These are phyloP conservation scores for Plutella xylostella DNA, from an alignment of 2,888 invertebrate species.

Conservation along the genomic window DNA sequence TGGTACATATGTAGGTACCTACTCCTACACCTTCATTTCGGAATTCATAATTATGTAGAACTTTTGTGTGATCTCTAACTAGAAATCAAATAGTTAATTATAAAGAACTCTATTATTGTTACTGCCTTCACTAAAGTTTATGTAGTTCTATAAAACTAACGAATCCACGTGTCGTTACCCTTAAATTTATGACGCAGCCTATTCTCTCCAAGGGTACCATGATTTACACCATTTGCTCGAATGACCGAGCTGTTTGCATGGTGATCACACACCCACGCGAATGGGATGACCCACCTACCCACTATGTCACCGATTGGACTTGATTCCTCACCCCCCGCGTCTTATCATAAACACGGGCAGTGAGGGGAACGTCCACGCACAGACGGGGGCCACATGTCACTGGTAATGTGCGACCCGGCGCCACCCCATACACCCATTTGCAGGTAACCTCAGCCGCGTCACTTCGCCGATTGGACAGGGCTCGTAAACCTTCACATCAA, in stretches of 20 bases:
- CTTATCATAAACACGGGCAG: conserved; percentile 9
- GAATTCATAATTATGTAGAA: too few species aligned
- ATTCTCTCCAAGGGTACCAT: conserved; percentile 44
- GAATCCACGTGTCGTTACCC: too few species aligned
- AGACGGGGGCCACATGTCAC: conserved; percentile 23
- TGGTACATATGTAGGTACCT: too few species aligned
- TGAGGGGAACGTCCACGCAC: conserved; percentile 13
- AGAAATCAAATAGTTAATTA: too few species aligned
- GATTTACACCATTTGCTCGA: conserved; percentile 51
- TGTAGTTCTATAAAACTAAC: too few species aligned
- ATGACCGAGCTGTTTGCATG: conserved; percentile 54
- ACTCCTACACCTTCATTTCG: too few species aligned
- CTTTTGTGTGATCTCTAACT: too few species aligned
- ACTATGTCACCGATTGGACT: conserved; percentile 25
- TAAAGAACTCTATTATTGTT: too few species aligned
- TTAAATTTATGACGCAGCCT: too few species aligned
- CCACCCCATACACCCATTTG: conserved; percentile 36
- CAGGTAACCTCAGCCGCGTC: conserved; percentile 50
- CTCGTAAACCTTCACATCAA: conserved; percentile 27
- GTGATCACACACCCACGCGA: conserved; percentile 57
- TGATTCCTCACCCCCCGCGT: conserved; percentile 23
- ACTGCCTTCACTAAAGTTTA: too few species aligned
- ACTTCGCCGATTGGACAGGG: conserved; percentile 45
- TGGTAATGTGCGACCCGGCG: conserved; percentile 24
- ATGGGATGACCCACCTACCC: conserved; percentile 30